Evolutionary conservation across 2,797 vertebrate species (phyloP).

Genomic region (Sphenodon punctatus): DNA sequence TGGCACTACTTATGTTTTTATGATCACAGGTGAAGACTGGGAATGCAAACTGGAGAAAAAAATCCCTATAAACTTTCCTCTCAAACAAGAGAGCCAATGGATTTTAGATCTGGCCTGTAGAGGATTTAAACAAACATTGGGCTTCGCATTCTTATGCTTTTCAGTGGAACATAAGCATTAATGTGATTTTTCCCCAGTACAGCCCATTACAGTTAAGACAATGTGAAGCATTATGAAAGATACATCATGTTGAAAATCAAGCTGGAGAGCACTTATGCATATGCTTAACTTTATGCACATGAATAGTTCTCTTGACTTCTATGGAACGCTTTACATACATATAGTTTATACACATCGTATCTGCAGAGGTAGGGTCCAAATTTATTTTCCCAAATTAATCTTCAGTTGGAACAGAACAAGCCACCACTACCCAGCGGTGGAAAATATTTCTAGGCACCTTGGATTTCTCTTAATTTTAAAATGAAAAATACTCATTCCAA

Average conservation of each 20-base stretch:
- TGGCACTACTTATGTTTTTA: too few species aligned
- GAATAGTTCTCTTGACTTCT: constrained; percentile 6
- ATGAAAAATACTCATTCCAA: constrained; percentile 32
- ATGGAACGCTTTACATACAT: not conserved
- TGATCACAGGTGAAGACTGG: too few species aligned
- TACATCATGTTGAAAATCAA: not conserved
- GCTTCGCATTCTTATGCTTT: not conserved
- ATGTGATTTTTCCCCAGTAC: constrained; percentile 15
- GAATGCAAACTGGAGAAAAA: too few species aligned
- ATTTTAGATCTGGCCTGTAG: not conserved
- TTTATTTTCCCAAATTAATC: not conserved
- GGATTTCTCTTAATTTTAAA: not conserved
- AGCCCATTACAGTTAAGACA: not conserved
- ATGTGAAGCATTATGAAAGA: not conserved
- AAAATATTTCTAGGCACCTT: not conserved
- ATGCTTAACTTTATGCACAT: too few species aligned
- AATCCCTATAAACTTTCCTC: too few species aligned
- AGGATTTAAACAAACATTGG: not conserved
- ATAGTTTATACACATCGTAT: not conserved
- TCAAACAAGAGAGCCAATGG: too few species aligned
- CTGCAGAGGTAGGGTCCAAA: not conserved
- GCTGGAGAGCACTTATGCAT: not conserved
- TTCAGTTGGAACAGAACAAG: not conserved
- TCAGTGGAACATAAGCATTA: not conserved
- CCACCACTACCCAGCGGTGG: not conserved